These are phyloP conservation scores for Bilobella aurantiaca DNA, from an alignment of 1,140 invertebrate genomes.

Conservation along the genomic window DNA sequence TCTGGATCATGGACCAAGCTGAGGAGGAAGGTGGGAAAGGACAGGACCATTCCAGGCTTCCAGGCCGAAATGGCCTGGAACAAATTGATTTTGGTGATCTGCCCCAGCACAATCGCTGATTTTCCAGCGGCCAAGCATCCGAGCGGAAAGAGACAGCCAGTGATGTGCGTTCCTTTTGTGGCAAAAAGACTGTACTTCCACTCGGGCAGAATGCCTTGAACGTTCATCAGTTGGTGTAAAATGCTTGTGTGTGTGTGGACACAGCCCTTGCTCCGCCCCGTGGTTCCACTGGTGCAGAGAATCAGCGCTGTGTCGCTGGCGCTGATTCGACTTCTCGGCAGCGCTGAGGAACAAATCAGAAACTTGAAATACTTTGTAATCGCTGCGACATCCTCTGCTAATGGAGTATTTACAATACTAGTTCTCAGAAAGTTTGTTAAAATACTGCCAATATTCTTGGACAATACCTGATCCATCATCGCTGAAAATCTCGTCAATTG, in stretches of 20 bases:
- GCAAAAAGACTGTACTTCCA: slow-evolving; percentile 21
- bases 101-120: slow-evolving; percentile 7
- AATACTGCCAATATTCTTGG: background rate
- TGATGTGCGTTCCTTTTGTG: slow-evolving; percentile 28
- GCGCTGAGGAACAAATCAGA: too few relatives aligned
- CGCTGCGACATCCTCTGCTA: too few relatives aligned
- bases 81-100: slow-evolving; percentile 16
- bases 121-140: slow-evolving; percentile 14
- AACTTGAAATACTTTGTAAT: too few relatives aligned
- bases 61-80: slow-evolving; percentile 10
- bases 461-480: slow-evolving; percentile 15
- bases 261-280: slow-evolving; percentile 26
- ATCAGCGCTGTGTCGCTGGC: slow-evolving; percentile 19
- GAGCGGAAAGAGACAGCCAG: slow-evolving; percentile 18
- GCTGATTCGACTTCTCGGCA: too few relatives aligned
- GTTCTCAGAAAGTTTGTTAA: background rate
- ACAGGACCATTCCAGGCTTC: slow-evolving; percentile 7
- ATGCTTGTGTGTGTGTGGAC: slow-evolving; percentile 20
- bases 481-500: slow-evolving; percentile 17
- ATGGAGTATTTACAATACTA: too few relatives aligned
- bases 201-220: background rate
- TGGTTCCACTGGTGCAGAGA: slow-evolving; percentile 28
- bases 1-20: slow-evolving; percentile 5
- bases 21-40: slow-evolving; percentile 13
- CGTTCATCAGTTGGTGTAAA: background rate